phyloP scores from a whole-genome alignment of 2,888 invertebrate species.

The Pachycephus smyrnensis region DNA sequence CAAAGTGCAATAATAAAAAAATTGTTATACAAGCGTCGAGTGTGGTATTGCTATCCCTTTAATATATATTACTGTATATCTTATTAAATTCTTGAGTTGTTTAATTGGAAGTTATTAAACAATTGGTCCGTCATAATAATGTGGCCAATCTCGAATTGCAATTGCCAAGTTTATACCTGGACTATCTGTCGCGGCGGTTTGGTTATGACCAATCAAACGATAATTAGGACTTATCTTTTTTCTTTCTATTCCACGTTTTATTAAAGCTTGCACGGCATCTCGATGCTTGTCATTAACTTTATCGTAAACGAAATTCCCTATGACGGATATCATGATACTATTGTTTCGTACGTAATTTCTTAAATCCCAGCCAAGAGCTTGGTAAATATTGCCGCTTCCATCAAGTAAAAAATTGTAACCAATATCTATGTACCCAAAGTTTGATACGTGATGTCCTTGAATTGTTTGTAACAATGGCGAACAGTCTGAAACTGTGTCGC shows the following conservation, averaged over 20 bases:
- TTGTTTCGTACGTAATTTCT: conserved; percentile 9
- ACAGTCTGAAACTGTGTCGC: not conserved
- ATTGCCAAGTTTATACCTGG: conserved; percentile 69
- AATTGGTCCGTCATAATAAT: conserved; percentile 33
- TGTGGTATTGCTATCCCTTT: too few relatives aligned
- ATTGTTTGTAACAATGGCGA: not conserved
- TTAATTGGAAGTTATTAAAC: not conserved
- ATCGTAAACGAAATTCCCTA: conserved; percentile 12
- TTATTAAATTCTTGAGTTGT: too few relatives aligned
- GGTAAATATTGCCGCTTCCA: conserved; percentile 16
- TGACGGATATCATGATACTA: conserved; percentile 9
- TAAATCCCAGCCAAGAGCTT: conserved; percentile 16
- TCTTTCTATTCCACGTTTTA: conserved; percentile 65
- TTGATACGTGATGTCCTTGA: not conserved
- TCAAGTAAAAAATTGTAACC: conserved; percentile 16
- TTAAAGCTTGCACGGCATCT: conserved; percentile 62
- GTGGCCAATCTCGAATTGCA: conserved; percentile 69
- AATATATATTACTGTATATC: too few relatives aligned
- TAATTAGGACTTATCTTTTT: conserved; percentile 67
- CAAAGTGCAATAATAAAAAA: too few relatives aligned
- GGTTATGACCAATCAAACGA: conserved; percentile 70
- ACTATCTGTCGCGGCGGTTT: conserved; percentile 67
- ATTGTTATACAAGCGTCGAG: too few relatives aligned
- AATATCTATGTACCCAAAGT: not conserved
- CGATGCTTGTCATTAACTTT: not conserved